Evolutionary conservation across 1,140 invertebrate species (phyloP), one percentile per base, ranked within the genome.

Genomic region (Brachionus paranguensis): DNA sequence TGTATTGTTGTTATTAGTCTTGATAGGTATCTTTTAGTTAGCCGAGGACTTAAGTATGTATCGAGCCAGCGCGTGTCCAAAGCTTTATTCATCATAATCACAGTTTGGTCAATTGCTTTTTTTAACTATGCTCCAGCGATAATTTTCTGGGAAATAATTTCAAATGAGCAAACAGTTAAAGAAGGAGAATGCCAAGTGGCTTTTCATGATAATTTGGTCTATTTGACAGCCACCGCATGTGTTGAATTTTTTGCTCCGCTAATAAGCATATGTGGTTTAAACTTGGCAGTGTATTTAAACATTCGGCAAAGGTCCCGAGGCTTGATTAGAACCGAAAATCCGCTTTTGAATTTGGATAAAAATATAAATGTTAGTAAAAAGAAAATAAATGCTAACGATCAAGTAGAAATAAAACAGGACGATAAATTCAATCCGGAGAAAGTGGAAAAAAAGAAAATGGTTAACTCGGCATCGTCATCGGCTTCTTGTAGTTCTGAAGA

Each of bases 211-310:
- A 78, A 86, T 60, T n/a, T 86, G 41, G n/a, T 78, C 6, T 86
- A 85, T 60, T 68, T 86, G 4, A 53, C 85, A 10, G 83, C 85
- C 12, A 84, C 84, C 0, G 85, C 85, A 3, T 83, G 85, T 24
- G 65, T 87, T 10, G 86, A 86, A 79, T 87, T 87, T 68, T 37
- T 87, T n/a, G 55, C 86, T 33, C 86, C 86, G 0, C 84, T 87
- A 41, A 60, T 85, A 10, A 85, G 83, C 10, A 85, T 87, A 10
- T 50, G 74, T 5, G 60, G 84, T 4, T 53, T 86, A 10, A 87
- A 87, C 68, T 5, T 86, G 6, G 55, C 86, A 10, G 78, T 87
- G 14, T 86, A 86, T 78, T 10, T 85, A 10, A 85, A 85, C 29
- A 86, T 87, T 45, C 53, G 85, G 29, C 70, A 85, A 65, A 68